A percentile compares a stretch with the other conserved stretches of the same genome.
Conservation (phyloP, 2,888 invertebrate species). For the Caenorhabditis sulstoni region DNA sequence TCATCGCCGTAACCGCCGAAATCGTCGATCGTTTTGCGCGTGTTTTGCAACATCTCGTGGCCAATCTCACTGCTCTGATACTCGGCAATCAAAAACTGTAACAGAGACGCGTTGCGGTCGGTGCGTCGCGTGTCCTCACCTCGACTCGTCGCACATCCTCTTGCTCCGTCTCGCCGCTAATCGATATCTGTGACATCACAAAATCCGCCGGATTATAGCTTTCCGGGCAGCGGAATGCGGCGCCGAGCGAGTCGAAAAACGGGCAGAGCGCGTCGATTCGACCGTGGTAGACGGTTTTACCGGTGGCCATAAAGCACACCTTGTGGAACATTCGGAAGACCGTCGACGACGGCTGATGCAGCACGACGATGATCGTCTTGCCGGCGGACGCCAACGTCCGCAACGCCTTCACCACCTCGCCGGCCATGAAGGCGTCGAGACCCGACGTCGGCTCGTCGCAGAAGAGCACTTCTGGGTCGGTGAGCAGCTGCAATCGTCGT, state of each 20-base stretch:
- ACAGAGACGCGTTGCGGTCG: background rate
- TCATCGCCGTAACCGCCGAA: slow-evolving; percentile 40
- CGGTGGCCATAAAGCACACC: slow-evolving; percentile 77
- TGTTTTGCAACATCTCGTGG: slow-evolving; percentile 34
- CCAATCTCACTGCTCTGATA: slow-evolving; percentile 59
- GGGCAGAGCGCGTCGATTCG: slow-evolving; percentile 62
- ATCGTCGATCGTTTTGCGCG: slow-evolving; percentile 30
- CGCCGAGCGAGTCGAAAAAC: slow-evolving; percentile 64
- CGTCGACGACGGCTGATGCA: slow-evolving; percentile 95
- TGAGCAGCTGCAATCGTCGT: slow-evolving; percentile 69
- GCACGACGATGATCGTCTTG: slow-evolving; percentile 92
- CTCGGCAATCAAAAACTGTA: background rate
- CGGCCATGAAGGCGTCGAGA: slow-evolving; percentile 75
- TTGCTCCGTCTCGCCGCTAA: slow-evolving; percentile 64
- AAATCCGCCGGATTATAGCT: slow-evolving; percentile 81
- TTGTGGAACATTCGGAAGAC: slow-evolving; percentile 90
- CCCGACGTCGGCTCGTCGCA: slow-evolving; percentile 76
- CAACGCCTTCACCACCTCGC: slow-evolving; percentile 78
- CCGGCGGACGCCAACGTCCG: slow-evolving; percentile 84
- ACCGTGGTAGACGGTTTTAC: slow-evolving; percentile 73
- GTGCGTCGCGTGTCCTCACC: slow-evolving; percentile 20
- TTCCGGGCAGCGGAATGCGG: slow-evolving; percentile 69
- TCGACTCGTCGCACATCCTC: slow-evolving; percentile 62
- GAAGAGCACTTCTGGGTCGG: slow-evolving; percentile 74
- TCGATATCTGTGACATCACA: slow-evolving; percentile 76